Conservation (phyloP, 2,888 invertebrate genomes). For the Masnerella sp. region DNA sequence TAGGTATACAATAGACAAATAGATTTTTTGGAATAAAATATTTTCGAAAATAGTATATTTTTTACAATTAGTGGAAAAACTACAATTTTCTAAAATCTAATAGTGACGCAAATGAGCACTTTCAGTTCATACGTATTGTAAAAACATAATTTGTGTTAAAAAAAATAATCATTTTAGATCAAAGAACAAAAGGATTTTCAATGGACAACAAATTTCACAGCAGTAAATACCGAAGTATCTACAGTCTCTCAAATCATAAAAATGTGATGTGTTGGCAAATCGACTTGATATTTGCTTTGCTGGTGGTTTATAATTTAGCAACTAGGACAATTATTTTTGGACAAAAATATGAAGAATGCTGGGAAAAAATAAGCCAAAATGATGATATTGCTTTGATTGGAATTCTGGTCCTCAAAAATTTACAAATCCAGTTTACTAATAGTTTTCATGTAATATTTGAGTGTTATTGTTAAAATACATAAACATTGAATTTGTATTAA, state of each 20-base stretch:
- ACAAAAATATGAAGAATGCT: conserved; percentile 63
- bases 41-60: too few species aligned
- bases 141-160: too few species aligned
- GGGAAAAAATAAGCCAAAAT: conserved; percentile 71
- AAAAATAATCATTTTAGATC: conserved; percentile 65
- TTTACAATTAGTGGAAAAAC: too few species aligned
- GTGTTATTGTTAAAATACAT: neutral
- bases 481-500: too few species aligned
- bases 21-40: too few species aligned
- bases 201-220: conserved; percentile 70
- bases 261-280: conserved; percentile 82
- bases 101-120: too few species aligned
- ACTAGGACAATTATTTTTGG: conserved; percentile 81
- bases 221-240: conserved; percentile 74
- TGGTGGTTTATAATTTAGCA: conserved; percentile 82
- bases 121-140: too few species aligned
- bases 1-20: too few species aligned
- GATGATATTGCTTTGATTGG: conserved; percentile 79
- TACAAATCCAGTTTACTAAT: conserved; percentile 91
- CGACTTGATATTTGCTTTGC: conserved; percentile 84
- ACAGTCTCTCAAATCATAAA: conserved; percentile 84
- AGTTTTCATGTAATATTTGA: conserved; percentile 80
- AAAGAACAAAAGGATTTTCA: conserved; percentile 68
- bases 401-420: conserved; percentile 84
- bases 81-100: too few species aligned